Evolutionary conservation across 2,797 vertebrate genomes (phyloP), one percentile per base, ranked within the genome.

Genomic region (Iguana delicatissima): DNA sequence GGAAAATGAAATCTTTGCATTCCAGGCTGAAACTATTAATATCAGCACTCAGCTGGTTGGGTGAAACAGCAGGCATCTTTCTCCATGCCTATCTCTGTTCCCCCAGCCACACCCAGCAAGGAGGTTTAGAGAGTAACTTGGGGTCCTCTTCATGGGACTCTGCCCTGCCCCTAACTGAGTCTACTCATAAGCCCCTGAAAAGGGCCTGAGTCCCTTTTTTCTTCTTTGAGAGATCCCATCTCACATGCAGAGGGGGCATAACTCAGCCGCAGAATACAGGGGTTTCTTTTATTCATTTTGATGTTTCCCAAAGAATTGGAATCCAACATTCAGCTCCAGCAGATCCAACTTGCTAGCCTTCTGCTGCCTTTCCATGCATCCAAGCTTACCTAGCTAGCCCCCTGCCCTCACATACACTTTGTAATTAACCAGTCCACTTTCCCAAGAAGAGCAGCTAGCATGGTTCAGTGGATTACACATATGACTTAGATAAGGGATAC

Each of bases 1-100:
- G 74, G 90, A 72, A 84, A 79, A 84, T 79, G 81, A 87, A 87
- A 87, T 80, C 59, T 91, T 88, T 79, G 67, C 86, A 79, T 91
- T 84, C 80, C 81, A 79, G 8, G 81, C 80, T n/a, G 52, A 59
- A 81, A 50, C 62, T 88, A 88, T 84, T 72, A 72, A 84, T 73
- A 87, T 79, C 86, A n/a, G 29, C 46, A 42, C 32, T 50, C 32
- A 35, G 79, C 42, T 52, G 29, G 84, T 64, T 90, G 57, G 22
- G 67, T 52, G 52, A 86, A 86, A 86, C 55, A 74, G 50, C 42
- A 13, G 26, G 79, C 38, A 38, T 62, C 35, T 69, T 42, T 38
- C 73, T 77, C 38, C 2, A 1, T 46, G 13, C 18, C n/a, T 52
- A 10, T 18, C 18, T 76, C 26, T 4, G 10, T 26, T 12, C 16